Evolutionary conservation across 2,888 invertebrate species (phyloP).

Genomic region (Nymphalis polychloros): DNA sequence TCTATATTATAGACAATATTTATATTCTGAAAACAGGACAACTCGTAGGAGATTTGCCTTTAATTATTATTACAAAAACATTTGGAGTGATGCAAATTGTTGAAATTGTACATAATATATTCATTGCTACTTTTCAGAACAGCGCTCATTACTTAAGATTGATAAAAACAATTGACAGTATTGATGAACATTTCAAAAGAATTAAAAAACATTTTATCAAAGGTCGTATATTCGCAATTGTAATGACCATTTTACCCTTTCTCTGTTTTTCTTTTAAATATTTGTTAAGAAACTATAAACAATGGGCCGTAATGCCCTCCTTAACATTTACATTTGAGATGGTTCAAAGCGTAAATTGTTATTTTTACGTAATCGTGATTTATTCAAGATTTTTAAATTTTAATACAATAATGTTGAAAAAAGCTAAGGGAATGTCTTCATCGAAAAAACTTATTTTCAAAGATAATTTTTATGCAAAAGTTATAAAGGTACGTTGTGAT

Average conservation of each 20-base stretch:
- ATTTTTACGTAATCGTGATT: constrained; percentile 50
- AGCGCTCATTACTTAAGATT: constrained; percentile 47
- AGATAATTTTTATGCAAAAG: constrained; percentile 39
- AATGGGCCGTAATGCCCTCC: constrained; percentile 35
- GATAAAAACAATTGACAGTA: constrained; percentile 50
- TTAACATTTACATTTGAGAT: constrained; percentile 49
- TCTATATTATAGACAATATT: constrained; percentile 36
- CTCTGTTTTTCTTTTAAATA: constrained; percentile 41
- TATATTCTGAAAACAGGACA: constrained; percentile 50
- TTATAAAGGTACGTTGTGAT: constrained; percentile 47
- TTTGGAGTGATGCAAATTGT: constrained; percentile 45
- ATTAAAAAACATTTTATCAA: constrained; percentile 45
- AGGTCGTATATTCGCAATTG: constrained; percentile 43
- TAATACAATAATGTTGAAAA: constrained; percentile 49
- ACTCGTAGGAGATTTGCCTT: constrained; percentile 53
- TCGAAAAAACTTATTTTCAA: constrained; percentile 40
- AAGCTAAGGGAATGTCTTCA: constrained; percentile 39
- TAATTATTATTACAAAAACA: constrained; percentile 54
- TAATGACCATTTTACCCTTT: constrained; percentile 45
- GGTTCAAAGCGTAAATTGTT: constrained; percentile 54
- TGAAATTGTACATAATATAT: constrained; percentile 51
- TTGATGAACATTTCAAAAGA: constrained; percentile 50
- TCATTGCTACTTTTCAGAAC: constrained; percentile 48
- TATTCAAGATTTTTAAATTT: constrained; percentile 50
- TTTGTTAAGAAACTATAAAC: constrained; percentile 44